phyloP scores from a whole-genome alignment of 37 sponge, comb jelly and placozoan species.

The Ianthella basta region DNA sequence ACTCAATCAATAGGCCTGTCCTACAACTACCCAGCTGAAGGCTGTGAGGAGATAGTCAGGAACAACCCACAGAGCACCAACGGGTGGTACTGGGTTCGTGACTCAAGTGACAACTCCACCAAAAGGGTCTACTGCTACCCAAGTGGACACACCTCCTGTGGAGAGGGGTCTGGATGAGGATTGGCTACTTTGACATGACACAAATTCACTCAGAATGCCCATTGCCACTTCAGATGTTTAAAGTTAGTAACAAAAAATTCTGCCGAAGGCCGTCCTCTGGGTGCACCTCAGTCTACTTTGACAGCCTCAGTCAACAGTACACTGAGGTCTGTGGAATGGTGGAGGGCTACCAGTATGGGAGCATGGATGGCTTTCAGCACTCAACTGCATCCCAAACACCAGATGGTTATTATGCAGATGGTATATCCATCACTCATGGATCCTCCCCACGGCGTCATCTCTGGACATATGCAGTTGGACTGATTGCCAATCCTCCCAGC shows the following conservation, averaged over 20 bases:
- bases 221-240: neutral
- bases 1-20: too few species aligned
- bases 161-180: constrained; percentile 33
- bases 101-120: neutral
- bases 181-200: constrained; percentile 10
- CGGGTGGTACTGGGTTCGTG: constrained; percentile 14
- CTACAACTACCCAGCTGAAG: too few species aligned
- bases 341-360: constrained; percentile 19
- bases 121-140: neutral
- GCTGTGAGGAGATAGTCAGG: too few species aligned
- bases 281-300: constrained; percentile 21
- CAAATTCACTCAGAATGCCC: neutral
- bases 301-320: neutral
- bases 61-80: neutral
- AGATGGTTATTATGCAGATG: neutral
- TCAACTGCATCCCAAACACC: too few species aligned
- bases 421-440: constrained; percentile 3
- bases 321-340: constrained; percentile 17
- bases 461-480: constrained; percentile 3
- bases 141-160: neutral
- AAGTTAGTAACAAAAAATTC: neutral
- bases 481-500: neutral
- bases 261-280: neutral
- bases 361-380: neutral
- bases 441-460: neutral